Base-by-base conservation (phyloP, 2,888 invertebrate species). In the Andricus quercusramuli region DNA sequence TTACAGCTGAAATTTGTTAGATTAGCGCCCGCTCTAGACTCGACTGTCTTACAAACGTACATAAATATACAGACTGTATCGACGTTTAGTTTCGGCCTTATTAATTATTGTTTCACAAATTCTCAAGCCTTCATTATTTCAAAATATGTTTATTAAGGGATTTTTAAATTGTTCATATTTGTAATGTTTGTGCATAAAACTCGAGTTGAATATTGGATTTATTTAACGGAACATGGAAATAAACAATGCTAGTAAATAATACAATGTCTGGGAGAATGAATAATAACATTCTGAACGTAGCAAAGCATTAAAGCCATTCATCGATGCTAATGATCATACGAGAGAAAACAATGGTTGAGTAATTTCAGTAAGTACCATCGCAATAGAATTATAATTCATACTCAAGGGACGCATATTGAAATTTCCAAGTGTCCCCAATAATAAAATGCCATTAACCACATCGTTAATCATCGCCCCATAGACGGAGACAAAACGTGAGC, bases 361-460 rank as follows among this genome's bases (percentile, higher is more conserved):
- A 70, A 68, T 74, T 78, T 80, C 41, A 78, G 78, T 80, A 70
- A 22, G 78, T 66, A 70, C 37, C 70, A 78, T 80, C 22, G 80
- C 56, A 77, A 77, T 78, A 74, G 74, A 74, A 70, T 68, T 89
- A 88, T 89, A 89, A 88, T 89, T 89, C 89, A 89, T 89, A 74
- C 32, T 86, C 83, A 77, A 77, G 70, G 78, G 37, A 25, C 67
- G 51, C 32, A 78, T 77, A 79, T 79, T 79, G 80, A 81, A 81
- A 81, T 78, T 81, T 81, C 85, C 78, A 87, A 88, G 88, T 89
- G 88, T 89, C 87, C 87, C 88, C 87, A 89, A 89, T 89, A 89
- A 89, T 89, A 89, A 89, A 89, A 89, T 88, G 85, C 86, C 88
- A 89, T 89, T 89, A 89, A 89, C 89, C 88, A 87, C 87, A 86